Evolutionary conservation across 2,888 invertebrate genomes (phyloP).

Genomic region (Mongoloraphidia duomilia): DNA sequence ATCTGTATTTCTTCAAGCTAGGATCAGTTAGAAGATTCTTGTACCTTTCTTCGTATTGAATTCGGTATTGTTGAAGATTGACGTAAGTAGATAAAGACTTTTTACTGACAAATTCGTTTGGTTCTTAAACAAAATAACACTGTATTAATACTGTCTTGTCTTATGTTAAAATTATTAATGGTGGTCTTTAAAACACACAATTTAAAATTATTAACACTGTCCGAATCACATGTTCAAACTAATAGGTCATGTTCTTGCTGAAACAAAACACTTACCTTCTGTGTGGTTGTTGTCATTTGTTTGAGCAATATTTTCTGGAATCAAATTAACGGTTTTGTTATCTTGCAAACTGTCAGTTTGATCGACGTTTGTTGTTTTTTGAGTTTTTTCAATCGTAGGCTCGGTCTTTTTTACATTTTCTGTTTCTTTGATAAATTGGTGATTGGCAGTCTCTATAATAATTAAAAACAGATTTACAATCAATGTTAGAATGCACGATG

Average conservation of each 20-base stretch:
- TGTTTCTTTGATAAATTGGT: not conserved
- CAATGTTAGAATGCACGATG: no score
- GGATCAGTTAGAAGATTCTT: constrained; percentile 43
- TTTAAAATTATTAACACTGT: no score
- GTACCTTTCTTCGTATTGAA: constrained; percentile 42
- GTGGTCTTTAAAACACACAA: no score
- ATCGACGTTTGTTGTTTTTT: constrained; percentile 4
- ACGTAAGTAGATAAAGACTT: constrained; percentile 39
- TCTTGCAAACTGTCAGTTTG: not conserved
- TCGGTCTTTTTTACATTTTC: not conserved
- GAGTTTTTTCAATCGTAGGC: not conserved
- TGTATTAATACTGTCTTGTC: not conserved
- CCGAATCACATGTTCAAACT: no score
- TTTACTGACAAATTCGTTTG: constrained; percentile 33
- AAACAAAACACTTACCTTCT: no score
- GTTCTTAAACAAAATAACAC: not conserved
- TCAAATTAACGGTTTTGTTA: no score
- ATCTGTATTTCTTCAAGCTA: constrained; percentile 58
- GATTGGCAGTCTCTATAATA: not conserved
- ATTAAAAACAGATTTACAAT: no score
- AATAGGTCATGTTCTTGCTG: no score
- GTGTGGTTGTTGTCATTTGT: no score
- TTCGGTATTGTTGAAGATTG: constrained; percentile 40
- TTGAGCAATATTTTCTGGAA: no score
- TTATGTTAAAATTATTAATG: no score